A percentile compares a stretch with the other conserved stretches of the same genome.
These are phyloP conservation scores for Oconnorella tubifera DNA, from an alignment of 2,888 invertebrate species.

Conservation along the genomic window DNA sequence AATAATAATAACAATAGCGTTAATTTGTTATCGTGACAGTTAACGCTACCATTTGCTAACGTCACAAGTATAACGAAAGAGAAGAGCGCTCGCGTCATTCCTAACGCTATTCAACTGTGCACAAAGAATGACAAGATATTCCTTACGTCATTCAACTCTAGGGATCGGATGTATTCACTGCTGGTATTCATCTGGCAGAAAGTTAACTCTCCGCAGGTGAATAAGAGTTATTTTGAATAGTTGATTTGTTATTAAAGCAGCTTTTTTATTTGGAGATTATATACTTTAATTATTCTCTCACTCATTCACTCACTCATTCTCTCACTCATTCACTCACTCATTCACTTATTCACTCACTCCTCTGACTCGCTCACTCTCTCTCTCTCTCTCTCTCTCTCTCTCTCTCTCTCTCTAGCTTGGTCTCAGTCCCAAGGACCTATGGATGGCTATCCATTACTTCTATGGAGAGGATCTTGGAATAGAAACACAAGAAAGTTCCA, in stretches of 20 bases:
- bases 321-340: no score
- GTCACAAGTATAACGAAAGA: conserved; percentile 85
- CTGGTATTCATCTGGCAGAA: background rate
- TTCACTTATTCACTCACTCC: no score
- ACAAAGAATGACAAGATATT: conserved; percentile 31
- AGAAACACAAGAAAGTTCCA: background rate
- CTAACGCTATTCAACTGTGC: conserved; percentile 81
- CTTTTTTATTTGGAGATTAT: no score
- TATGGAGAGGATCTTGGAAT: background rate
- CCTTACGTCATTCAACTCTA: background rate
- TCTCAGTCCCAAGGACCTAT: background rate
- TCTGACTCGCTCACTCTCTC: no score
- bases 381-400: no score
- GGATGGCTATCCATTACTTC: background rate
- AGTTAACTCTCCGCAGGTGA: background rate
- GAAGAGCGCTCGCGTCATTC: conserved; percentile 70
- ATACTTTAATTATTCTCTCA: no score
- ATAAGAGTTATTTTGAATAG: no score
- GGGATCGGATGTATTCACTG: background rate
- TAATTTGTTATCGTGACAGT: conserved; percentile 54
- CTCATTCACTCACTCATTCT: no score
- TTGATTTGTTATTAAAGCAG: no score
- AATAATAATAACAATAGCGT: no score
- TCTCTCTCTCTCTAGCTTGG: background rate
- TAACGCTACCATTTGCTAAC: conserved; percentile 82